A percentile compares a stretch with the other conserved stretches of the same genome.
These are phyloP conservation scores for Fistularia commersonii DNA, from an alignment of 2,797 vertebrate species.

Conservation along the genomic window DNA sequence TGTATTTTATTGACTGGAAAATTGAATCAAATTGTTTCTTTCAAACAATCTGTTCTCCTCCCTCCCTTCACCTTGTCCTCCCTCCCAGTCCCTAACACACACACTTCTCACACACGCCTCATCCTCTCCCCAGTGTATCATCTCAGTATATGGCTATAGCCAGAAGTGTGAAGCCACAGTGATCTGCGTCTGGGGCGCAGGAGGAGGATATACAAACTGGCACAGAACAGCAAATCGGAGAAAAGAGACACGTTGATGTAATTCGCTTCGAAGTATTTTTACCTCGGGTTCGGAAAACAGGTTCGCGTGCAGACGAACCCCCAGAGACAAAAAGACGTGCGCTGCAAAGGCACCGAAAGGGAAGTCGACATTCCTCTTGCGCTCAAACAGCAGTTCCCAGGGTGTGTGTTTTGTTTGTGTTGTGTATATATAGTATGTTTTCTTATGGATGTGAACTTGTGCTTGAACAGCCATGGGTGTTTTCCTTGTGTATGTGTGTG, in stretches of 20 bases:
- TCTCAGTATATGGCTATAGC: too few species aligned
- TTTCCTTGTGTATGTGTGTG: conserved; percentile 21
- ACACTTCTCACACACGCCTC: conserved; percentile 2
- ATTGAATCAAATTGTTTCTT: conserved; percentile 99
- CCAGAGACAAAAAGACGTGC: conserved; percentile 6
- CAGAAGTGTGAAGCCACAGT: too few species aligned
- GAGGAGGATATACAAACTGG: too few species aligned
- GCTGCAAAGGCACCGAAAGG: conserved; percentile 13
- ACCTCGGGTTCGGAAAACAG: too few species aligned
- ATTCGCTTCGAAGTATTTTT: too few species aligned
- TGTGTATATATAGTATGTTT: conserved; percentile 17
- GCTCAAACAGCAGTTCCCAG: conserved; percentile 28
- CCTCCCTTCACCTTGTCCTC: neutral
- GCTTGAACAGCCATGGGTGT: conserved; percentile 14
- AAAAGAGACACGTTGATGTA: too few species aligned
- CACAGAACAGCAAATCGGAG: too few species aligned
- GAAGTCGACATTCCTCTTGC: conserved; percentile 23
- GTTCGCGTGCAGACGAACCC: neutral
- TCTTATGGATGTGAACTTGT: conserved; percentile 11
- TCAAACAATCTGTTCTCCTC: conserved; percentile 81
- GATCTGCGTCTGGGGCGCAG: too few species aligned
- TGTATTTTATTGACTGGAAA: conserved; percentile 99
- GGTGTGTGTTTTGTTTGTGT: conserved; percentile 11
- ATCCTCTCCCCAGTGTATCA: too few species aligned
- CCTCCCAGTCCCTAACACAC: conserved; percentile 12